These are phyloP conservation scores for Calameuta pallipes DNA, from an alignment of 2,888 invertebrate genomes.

Conservation along the genomic window DNA sequence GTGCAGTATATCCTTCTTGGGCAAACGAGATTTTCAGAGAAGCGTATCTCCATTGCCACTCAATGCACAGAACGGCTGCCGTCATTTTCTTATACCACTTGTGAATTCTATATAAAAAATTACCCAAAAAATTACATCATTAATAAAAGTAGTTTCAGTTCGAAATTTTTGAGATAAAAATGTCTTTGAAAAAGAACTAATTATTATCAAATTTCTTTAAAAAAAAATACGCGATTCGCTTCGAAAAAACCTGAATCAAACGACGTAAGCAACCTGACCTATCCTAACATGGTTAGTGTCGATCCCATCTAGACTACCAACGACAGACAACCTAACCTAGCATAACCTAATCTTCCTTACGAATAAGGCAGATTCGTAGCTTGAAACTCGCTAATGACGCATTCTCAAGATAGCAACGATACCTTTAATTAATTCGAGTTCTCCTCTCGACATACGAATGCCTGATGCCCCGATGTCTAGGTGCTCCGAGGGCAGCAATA, in stretches of 20 bases:
- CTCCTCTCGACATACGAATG: slow-evolving; percentile 63
- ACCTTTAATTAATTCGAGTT: slow-evolving; percentile 65
- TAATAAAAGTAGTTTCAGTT: background rate
- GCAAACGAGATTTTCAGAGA: background rate
- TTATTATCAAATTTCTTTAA: background rate
- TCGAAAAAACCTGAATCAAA: background rate
- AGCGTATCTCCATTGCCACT: background rate
- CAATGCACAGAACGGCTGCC: background rate
- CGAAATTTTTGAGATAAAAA: background rate
- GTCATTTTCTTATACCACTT: background rate
- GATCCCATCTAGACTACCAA: slow-evolving; percentile 7
- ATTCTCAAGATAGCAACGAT: slow-evolving; percentile 59
- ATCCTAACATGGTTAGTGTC: background rate
- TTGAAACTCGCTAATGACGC: slow-evolving; percentile 62
- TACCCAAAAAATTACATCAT: background rate
- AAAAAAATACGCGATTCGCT: background rate
- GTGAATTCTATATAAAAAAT: background rate
- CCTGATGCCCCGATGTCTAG: slow-evolving; percentile 30
- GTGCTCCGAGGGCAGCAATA: background rate
- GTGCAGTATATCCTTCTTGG: slow-evolving; percentile 13
- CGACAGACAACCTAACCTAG: background rate
- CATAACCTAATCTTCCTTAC: background rate
- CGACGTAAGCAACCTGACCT: background rate
- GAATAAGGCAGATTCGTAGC: background rate
- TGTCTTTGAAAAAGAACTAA: background rate